These are phyloP conservation scores for Falco cherrug DNA, from an alignment of 2,797 vertebrate species.

Conservation along the genomic window DNA sequence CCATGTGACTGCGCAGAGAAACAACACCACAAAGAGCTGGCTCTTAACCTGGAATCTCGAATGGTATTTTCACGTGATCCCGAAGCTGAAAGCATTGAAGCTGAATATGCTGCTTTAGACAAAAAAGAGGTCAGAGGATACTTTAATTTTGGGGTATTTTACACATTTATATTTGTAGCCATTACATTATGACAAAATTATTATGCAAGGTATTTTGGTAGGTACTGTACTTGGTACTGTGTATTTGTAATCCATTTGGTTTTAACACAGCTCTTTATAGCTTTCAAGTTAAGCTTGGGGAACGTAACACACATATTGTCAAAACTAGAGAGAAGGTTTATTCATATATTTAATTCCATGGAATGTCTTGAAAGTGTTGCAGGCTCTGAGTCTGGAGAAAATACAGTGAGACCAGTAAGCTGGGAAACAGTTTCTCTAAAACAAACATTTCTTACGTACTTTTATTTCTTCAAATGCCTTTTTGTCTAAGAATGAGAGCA, in stretches of 20 bases:
- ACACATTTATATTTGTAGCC: background rate
- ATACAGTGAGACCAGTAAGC: background rate
- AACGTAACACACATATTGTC: background rate
- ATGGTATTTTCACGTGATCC: slow-evolving; percentile 98
- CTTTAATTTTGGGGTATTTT: background rate
- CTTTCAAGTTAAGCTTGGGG: background rate
- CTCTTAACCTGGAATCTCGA: slow-evolving; percentile 96
- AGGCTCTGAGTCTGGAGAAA: background rate
- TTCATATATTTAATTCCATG: background rate
- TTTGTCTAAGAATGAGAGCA: background rate
- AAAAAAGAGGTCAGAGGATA: slow-evolving; percentile 89
- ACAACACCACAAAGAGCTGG: slow-evolving; percentile 96
- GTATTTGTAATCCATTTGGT: background rate
- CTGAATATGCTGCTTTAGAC: slow-evolving; percentile 96
- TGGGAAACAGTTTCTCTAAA: background rate
- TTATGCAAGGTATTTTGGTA: background rate
- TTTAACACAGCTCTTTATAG: background rate
- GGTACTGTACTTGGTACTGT: background rate
- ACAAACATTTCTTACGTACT: background rate
- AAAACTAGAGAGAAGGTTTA: background rate
- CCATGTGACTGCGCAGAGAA: slow-evolving; percentile 98
- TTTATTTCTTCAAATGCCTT: background rate
- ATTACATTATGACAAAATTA: background rate
- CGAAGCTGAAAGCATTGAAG: slow-evolving; percentile 93
- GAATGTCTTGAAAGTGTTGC: background rate